Conservation (phyloP, 2,113 vertebrate species). For the Poecile atricapillus region DNA sequence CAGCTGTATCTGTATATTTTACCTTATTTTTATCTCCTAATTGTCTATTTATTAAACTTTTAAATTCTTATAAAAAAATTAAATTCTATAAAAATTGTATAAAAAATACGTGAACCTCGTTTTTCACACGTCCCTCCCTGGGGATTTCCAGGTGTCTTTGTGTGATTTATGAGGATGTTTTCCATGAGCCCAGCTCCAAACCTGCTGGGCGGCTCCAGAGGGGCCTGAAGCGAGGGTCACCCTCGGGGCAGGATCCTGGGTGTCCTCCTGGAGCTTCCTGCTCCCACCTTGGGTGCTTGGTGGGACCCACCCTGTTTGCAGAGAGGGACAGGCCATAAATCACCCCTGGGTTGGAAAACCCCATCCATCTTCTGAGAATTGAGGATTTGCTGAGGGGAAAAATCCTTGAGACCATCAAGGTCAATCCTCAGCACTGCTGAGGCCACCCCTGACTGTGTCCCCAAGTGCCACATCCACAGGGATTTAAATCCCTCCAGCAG, state of each 20-base stretch:
- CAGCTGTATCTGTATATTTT: no score
- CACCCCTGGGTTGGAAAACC: background rate
- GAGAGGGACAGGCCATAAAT: background rate
- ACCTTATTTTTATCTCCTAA: no score
- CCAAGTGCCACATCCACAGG: background rate
- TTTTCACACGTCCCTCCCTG: background rate
- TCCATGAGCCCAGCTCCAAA: fast-evolving
- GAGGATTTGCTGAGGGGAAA: background rate
- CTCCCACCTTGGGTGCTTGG: fast-evolving
- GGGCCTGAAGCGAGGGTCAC: fast-evolving
- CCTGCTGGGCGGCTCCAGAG: background rate
- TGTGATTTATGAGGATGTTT: background rate
- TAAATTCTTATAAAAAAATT: no score
- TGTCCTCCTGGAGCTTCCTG: background rate
- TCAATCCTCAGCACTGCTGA: background rate
- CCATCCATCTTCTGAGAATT: fast-evolving
- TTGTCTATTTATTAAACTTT: no score
- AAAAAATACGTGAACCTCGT: no score
- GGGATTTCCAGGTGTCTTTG: background rate
- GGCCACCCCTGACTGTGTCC: background rate
- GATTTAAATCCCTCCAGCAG: background rate
- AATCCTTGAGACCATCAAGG: fast-evolving
- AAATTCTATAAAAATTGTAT: no score
- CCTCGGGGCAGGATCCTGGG: background rate
- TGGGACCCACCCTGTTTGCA: background rate